Percentiles rank a stretch among this genome's conserved stretches.
These are phyloP conservation scores for Drosophila ezoana DNA, from an alignment of 2,888 invertebrate genomes.

Conservation along the genomic window DNA sequence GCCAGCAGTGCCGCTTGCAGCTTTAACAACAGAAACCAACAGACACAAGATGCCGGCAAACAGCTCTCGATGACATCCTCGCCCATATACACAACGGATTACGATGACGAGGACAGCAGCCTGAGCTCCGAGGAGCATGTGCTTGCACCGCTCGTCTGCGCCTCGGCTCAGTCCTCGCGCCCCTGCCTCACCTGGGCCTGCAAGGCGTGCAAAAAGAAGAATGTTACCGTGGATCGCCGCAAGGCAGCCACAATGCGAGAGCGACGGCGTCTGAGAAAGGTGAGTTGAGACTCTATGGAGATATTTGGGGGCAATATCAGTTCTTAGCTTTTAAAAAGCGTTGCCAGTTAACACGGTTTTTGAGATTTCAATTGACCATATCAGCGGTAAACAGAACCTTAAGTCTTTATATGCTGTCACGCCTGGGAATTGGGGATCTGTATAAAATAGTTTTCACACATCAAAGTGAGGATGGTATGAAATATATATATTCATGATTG, in stretches of 20 bases:
- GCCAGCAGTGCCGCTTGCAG: constrained; percentile 36
- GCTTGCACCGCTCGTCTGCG: constrained; percentile 85
- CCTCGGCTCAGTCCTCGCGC: constrained; percentile 86
- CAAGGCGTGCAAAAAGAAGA: constrained; percentile 98
- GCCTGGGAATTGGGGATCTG: no score
- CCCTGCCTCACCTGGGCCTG: constrained; percentile 98
- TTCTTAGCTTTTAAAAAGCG: no score
- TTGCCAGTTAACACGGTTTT: no score
- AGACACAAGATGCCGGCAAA: constrained; percentile 57
- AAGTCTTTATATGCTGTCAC: no score
- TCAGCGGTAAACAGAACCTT: no score
- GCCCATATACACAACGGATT: constrained; percentile 83
- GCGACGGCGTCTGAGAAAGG: constrained; percentile 95
- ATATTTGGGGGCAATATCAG: background rate
- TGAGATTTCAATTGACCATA: no score
- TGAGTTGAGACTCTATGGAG: constrained; percentile 81
- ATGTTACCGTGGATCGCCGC: constrained; percentile 96
- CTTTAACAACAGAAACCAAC: constrained; percentile 51
- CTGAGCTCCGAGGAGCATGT: constrained; percentile 85
- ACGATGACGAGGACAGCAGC: constrained; percentile 85
- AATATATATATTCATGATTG: no score
- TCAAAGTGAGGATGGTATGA: no score
- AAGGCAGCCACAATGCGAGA: constrained; percentile 99
- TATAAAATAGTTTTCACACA: no score
- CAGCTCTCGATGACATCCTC: constrained; percentile 76